Percentiles rank a stretch among this genome's conserved stretches.
These are phyloP conservation scores for Cepphus grylle DNA, from an alignment of 2,113 vertebrate genomes.

Conservation along the genomic window DNA sequence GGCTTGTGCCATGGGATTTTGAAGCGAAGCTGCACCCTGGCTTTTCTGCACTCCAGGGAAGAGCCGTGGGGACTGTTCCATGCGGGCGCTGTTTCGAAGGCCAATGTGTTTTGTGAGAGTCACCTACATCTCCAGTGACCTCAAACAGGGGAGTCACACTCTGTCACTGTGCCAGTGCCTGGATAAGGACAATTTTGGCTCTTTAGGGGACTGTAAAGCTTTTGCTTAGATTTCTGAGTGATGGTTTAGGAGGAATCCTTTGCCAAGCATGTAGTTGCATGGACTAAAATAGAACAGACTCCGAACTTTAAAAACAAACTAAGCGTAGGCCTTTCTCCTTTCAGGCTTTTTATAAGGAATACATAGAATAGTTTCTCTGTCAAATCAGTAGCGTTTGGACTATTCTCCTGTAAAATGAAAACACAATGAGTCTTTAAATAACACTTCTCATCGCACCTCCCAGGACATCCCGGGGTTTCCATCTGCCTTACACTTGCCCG, in stretches of 20 bases:
- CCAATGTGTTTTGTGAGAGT: accelerated
- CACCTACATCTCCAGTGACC: not conserved
- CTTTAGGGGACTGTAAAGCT: not conserved
- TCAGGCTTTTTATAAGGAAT: not conserved
- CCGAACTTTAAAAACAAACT: not conserved
- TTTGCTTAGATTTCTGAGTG: not conserved
- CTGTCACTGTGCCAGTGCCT: not conserved
- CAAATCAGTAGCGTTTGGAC: not conserved
- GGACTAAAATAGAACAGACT: not conserved
- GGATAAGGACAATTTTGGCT: not conserved
- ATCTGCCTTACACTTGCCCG: not conserved
- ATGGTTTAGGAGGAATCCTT: not conserved
- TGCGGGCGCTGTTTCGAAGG: not conserved
- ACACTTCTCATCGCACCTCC: not conserved
- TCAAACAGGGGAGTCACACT: not conserved
- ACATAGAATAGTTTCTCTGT: not conserved
- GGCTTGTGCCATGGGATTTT: accelerated
- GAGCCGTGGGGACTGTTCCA: accelerated
- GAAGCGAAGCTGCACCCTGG: not conserved
- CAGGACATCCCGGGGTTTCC: not conserved
- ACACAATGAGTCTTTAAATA: not conserved
- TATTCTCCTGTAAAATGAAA: not conserved
- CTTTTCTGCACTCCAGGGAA: not conserved
- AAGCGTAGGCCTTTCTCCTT: not conserved
- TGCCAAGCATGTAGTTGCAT: not conserved